phyloP scores from a whole-genome alignment of 2,888 invertebrate species.

The Cephalotes varians region DNA sequence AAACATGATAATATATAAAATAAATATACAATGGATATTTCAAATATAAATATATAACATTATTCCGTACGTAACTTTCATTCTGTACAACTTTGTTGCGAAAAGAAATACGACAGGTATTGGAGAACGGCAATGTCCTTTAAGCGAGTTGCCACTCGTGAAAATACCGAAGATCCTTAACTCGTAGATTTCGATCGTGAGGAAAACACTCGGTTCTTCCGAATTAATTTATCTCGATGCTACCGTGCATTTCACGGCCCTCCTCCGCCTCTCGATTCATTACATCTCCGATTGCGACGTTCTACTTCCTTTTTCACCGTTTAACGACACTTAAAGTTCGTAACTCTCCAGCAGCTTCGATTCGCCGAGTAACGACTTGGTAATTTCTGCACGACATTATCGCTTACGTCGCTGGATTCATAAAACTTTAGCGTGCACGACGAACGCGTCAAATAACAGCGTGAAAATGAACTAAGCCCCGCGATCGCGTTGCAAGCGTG shows the following conservation, averaged over 20 bases:
- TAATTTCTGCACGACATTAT: slow-evolving; percentile 49
- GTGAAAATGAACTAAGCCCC: slow-evolving; percentile 49
- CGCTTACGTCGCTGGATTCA: slow-evolving; percentile 51
- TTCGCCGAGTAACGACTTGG: slow-evolving; percentile 46
- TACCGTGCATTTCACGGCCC: slow-evolving; percentile 26
- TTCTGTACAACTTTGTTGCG: too few relatives aligned
- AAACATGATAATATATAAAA: slow-evolving; percentile 36
- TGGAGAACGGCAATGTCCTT: neutral
- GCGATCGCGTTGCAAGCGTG: slow-evolving; percentile 44
- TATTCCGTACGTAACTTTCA: too few relatives aligned
- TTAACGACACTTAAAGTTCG: slow-evolving; percentile 49
- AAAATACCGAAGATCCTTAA: slow-evolving; percentile 39
- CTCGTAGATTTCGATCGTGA: slow-evolving; percentile 39
- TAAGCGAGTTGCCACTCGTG: neutral
- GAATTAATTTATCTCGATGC: slow-evolving; percentile 62
- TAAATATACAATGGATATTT: neutral
- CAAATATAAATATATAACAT: neutral
- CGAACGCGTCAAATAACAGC: slow-evolving; percentile 50
- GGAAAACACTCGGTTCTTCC: slow-evolving; percentile 47
- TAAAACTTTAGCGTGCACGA: slow-evolving; percentile 53
- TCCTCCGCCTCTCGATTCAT: slow-evolving; percentile 47
- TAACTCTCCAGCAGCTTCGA: slow-evolving; percentile 36
- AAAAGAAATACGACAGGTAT: slow-evolving; percentile 3
- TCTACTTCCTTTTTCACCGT: slow-evolving; percentile 23
- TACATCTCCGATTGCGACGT: slow-evolving; percentile 51